These are phyloP conservation scores for Montipora foliosa DNA, from an alignment of 64 coral and sea anemone species.

Conservation along the genomic window DNA sequence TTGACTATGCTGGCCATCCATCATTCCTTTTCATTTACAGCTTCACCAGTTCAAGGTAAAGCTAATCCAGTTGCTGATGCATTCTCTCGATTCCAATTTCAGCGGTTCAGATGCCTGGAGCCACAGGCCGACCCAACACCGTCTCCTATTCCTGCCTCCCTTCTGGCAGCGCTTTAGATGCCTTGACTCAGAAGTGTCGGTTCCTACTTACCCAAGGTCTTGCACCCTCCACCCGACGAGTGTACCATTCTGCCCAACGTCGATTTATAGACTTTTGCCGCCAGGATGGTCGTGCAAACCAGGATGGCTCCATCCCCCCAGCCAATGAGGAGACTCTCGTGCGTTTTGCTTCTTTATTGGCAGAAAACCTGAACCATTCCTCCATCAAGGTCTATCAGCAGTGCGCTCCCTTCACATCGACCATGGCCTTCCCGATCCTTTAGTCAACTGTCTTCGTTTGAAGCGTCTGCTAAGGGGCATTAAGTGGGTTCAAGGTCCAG, in stretches of 20 bases:
- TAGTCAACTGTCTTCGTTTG: neutral
- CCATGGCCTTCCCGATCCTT: neutral
- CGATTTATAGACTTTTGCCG: neutral
- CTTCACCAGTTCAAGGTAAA: no score
- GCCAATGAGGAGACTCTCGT: constrained; percentile 1
- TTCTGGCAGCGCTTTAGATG: neutral
- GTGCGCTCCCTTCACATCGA: neutral
- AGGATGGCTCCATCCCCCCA: neutral
- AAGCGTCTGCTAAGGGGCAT: neutral
- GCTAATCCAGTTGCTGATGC: no score
- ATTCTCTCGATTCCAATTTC: no score
- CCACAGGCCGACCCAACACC: no score
- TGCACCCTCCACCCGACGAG: neutral
- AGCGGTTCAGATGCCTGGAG: no score
- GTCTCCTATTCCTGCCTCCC: no score
- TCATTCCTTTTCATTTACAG: no score
- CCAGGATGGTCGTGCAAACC: neutral
- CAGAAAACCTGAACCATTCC: neutral
- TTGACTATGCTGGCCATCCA: no score
- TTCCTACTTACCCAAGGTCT: neutral
- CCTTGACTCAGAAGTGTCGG: neutral
- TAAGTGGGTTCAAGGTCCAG: neutral
- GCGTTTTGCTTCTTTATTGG: neutral
- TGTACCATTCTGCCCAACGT: neutral
- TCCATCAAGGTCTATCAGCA: constrained; percentile 10